phyloP scores from a whole-genome alignment of 37 sponge, comb jelly and placozoan genomes.

The Bolinopsis microptera region DNA sequence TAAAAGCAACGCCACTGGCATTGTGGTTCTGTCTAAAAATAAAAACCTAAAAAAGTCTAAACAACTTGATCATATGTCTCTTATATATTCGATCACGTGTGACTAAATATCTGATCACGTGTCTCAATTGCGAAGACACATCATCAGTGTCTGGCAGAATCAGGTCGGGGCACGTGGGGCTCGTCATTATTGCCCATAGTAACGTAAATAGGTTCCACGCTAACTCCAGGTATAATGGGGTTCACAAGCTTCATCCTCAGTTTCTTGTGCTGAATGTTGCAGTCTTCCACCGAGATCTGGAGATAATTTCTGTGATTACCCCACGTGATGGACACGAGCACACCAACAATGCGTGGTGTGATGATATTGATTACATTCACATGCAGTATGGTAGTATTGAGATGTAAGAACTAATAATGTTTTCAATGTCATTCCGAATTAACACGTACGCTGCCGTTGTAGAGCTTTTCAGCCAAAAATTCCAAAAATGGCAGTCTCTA shows the following conservation, averaged over 20 bases:
- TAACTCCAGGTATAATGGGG: conserved; percentile 72
- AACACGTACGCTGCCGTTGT: too few species aligned
- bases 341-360: too few species aligned
- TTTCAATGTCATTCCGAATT: too few species aligned
- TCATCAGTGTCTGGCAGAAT: background rate
- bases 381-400: too few species aligned
- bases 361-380: background rate
- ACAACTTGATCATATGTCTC: background rate
- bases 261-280: conserved; percentile 76
- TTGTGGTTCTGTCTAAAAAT: background rate
- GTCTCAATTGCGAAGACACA: too few species aligned
- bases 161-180: conserved; percentile 9
- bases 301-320: background rate
- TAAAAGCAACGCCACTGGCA: background rate
- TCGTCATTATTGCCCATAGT: conserved; percentile 21
- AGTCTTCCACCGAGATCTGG: conserved; percentile 70
- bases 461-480: too few species aligned
- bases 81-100: background rate
- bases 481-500: too few species aligned
- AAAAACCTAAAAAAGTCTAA: background rate
- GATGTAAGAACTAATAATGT: too few species aligned
- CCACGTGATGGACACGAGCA: too few species aligned
- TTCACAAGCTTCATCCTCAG: conserved; percentile 75
- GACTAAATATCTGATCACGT: too few species aligned
- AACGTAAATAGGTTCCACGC: conserved; percentile 40